Conservation (phyloP, 2,797 vertebrate genomes). For the Rhinatrema bivittatum region DNA sequence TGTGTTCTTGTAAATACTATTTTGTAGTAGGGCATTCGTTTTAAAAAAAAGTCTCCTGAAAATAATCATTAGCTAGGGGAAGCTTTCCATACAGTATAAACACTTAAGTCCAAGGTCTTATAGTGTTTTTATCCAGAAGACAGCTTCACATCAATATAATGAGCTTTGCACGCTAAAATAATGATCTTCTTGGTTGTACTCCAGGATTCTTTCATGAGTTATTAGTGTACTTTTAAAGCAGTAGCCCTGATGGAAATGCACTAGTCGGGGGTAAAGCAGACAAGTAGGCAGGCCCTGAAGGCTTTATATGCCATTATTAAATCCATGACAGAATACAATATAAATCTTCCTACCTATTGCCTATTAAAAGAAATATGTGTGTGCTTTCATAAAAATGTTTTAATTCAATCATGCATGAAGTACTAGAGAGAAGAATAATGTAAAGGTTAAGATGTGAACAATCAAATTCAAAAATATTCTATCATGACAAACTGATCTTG, state of each 20-base stretch:
- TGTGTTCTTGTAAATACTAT: constrained; percentile 31
- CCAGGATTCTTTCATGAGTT: not conserved
- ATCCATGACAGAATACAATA: not conserved
- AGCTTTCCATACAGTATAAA: constrained; percentile 25
- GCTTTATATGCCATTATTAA: not conserved
- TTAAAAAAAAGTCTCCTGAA: constrained; percentile 39
- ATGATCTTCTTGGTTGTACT: not conserved
- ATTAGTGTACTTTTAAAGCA: not conserved
- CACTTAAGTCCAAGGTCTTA: constrained; percentile 21
- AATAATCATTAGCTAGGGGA: constrained; percentile 41
- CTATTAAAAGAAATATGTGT: too few species aligned
- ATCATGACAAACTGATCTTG: too few species aligned
- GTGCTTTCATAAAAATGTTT: too few species aligned
- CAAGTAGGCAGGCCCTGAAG: constrained; percentile 3
- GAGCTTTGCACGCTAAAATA: constrained; percentile 4
- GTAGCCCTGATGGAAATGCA: not conserved
- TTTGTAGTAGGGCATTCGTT: constrained; percentile 29
- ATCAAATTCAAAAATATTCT: too few species aligned
- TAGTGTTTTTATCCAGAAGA: constrained; percentile 9
- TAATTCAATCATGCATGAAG: too few species aligned
- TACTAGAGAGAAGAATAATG: too few species aligned
- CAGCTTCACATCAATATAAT: too few species aligned
- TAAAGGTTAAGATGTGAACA: too few species aligned
- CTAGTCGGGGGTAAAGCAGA: not conserved
- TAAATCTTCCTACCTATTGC: not conserved